Evolutionary conservation across 2,888 invertebrate species (phyloP), one percentile per base, ranked within the genome.

Genomic region (Apamea epomidion): DNA sequence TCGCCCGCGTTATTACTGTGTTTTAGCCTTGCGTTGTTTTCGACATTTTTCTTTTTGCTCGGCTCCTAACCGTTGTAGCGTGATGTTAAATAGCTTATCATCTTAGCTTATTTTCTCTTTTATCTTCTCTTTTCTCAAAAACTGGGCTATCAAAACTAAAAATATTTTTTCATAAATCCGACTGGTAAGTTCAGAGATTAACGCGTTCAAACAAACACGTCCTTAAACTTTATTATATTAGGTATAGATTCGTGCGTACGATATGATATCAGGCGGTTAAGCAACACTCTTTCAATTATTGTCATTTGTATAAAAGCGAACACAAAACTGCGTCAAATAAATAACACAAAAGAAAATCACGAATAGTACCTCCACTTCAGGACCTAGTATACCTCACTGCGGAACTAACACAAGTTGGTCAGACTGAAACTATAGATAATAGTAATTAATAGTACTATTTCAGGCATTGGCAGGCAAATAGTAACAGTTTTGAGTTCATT

Each of bases 381-480:
- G 37, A 42, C 29, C 48, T 18, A 81, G 48, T 14, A 42, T 51
- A n/a, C 6, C 12, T 29, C 78, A 32, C 54, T 8, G 58, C 14
- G 29, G 81, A 71, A 62, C 72, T 81, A 8, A 12, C 45, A 62
- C 60, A 51, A 81, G 71, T 70, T 37, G 37, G 7, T 21, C 48
- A 60, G 42, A 42, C 29, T 51, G 42, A 81, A 79, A 51, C 37
- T 51, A 42, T 51, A 51, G 37, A 51, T 51, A 42, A 18, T 25
- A 60, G 18, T 81, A 58, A 60, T 69, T 58, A 58, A 37, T 58
- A 37, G 21, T 12, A 45, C 48, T 80, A 58, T 80, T 78, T 37
- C 70, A 60, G 37, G 42, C 48, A 62, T 42, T 60, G 60, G 29
- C 29, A 18, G 4, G 25, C 81, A 32, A 78, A 78, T 32, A 80